Base-by-base conservation (phyloP, 2,113 vertebrate species). In the Stegastes partitus region DNA sequence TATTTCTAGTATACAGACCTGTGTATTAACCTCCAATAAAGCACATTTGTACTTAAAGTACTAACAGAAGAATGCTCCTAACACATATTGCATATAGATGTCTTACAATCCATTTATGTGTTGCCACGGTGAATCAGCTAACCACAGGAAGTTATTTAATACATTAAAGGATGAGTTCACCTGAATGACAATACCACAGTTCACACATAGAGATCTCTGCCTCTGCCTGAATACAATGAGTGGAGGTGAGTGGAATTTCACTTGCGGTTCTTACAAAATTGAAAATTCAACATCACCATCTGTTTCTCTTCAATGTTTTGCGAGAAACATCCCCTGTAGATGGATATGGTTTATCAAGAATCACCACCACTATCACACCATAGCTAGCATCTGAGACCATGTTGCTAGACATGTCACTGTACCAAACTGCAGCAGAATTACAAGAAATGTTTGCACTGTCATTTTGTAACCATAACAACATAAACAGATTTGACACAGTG, bases 391-490 rank as follows among this genome's bases (percentile, higher is more conserved):
- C 42, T 56, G 22, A 50, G 8, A 39, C 4, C 18, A 5, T 45
- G 18, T 7, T 45, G 47, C 22, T n/a, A 11, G 22, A 57, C 7
- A 72, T 62, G n/a, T 34, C 31, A 62, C 49, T 19, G 11, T 7
- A 68, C 19, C 23, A 21, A 0, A 44, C 21, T 11, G 3, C 5
- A 8, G 45, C 11, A 59, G 49, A 53, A 50, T 71, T 19, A 1
- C 8, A n/a, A 65, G 15, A 49, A 39, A 25, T 62, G 16, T 53
- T 50, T 62, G 22, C 42, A 65, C 61, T 59, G 25, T 47, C 28
- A 65, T 26, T 51, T 22, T 23, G 71, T 73, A 53, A 77, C 59
- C 67, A 76, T 64, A 53, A 63, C 57, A 77, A 83, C 64, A 39
- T 47, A 34, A 66, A 73, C 19, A 56, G 14, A 45, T 28, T 37